A percentile compares a stretch with the other conserved stretches of the same genome.
These are phyloP conservation scores for Nebria brevicollis DNA, from an alignment of 2,888 invertebrate genomes.

Conservation along the genomic window DNA sequence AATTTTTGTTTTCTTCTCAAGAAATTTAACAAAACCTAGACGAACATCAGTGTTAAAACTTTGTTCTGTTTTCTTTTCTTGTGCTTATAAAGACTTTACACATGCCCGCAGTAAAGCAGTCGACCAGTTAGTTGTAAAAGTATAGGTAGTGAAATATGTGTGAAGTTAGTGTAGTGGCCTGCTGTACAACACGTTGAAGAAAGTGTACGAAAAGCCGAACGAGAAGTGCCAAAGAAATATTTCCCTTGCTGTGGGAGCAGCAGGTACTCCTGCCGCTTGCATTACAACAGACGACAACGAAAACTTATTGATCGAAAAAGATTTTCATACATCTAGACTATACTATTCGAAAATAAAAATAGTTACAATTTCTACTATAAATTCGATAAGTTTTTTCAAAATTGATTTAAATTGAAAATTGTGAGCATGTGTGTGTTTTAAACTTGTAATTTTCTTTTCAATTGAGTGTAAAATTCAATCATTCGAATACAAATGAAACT, in stretches of 20 bases:
- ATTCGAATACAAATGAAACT: not conserved
- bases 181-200: constrained; percentile 31
- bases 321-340: too few species aligned
- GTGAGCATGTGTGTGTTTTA: too few species aligned
- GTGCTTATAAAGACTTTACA: constrained; percentile 39
- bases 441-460: not conserved
- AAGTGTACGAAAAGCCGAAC: constrained; percentile 39
- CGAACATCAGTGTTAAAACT: constrained; percentile 33
- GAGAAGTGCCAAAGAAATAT: constrained; percentile 38
- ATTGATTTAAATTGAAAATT: too few species aligned
- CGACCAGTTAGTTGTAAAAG: constrained; percentile 7
- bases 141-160: not conserved
- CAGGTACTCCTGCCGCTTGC: constrained; percentile 4
- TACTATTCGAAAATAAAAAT: too few species aligned
- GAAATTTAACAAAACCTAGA: constrained; percentile 10
- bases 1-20: not conserved
- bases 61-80: constrained; percentile 35
- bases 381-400: too few species aligned
- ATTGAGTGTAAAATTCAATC: not conserved
- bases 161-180: constrained; percentile 9
- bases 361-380: too few species aligned
- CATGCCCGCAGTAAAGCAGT: constrained; percentile 35
- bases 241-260: constrained; percentile 19
- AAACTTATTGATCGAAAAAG: too few species aligned
- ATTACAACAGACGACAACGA: constrained; percentile 4